A percentile compares a stretch with the other conserved stretches of the same genome.
Evolutionary conservation across 30 jellyfish, hydroid and myxozoan species (phyloP).

Genomic region (Hydractinia echinata): DNA sequence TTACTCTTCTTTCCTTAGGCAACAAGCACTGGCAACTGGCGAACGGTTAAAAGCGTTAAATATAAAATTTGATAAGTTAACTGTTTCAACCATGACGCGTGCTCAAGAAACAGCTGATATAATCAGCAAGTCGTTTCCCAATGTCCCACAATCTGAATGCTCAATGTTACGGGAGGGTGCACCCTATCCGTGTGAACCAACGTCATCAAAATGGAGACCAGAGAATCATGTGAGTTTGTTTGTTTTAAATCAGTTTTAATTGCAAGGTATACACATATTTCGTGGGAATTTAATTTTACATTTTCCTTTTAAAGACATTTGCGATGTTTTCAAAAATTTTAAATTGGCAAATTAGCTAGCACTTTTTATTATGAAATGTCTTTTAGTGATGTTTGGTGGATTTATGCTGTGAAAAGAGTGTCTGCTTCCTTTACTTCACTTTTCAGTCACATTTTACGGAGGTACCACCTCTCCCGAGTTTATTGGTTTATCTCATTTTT

Average conservation of each 20-base stretch:
- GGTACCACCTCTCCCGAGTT: no score
- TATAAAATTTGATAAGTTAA: constrained; percentile 54
- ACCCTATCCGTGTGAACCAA: constrained; percentile 96
- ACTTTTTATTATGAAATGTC: no score
- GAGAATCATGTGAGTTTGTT: constrained; percentile 37
- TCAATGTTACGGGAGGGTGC: constrained; percentile 92
- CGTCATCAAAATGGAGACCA: constrained; percentile 61
- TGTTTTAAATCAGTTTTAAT: not conserved
- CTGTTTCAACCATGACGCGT: constrained; percentile 86
- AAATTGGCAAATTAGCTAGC: no score
- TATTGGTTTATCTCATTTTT: no score
- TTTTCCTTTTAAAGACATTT: no score
- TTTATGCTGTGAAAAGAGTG: no score
- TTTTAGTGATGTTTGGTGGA: no score
- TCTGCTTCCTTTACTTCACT: no score
- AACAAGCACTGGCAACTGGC: constrained; percentile 82
- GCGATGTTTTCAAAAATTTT: no score
- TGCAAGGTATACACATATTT: not conserved
- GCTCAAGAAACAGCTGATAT: constrained; percentile 91
- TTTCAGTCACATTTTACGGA: no score
- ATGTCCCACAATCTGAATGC: constrained; percentile 55
- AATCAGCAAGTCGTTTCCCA: constrained; percentile 54
- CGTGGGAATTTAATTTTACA: not conserved
- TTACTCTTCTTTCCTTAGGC: constrained; percentile 28
- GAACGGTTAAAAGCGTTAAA: constrained; percentile 62